Evolutionary conservation across 2,888 invertebrate genomes (phyloP).

Genomic region (Tenthredo mesomela): DNA sequence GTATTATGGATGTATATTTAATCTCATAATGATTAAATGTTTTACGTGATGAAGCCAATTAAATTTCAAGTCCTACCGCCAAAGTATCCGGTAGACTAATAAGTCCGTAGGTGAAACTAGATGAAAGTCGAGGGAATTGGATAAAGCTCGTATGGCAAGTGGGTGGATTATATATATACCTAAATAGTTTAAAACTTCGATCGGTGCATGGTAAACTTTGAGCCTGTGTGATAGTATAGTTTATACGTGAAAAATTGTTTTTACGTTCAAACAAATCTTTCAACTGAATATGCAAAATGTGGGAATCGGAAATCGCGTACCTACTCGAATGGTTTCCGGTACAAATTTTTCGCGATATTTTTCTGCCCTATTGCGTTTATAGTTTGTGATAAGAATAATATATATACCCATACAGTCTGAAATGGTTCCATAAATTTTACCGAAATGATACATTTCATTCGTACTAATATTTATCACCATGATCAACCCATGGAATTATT

Average conservation of each 20-base stretch:
- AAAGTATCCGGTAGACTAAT: conserved; percentile 1
- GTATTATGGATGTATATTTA: background rate
- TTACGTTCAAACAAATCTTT: background rate
- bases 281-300: background rate
- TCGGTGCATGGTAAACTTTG: background rate
- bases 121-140: background rate
- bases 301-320: background rate
- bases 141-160: background rate
- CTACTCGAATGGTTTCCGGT: conserved; percentile 13
- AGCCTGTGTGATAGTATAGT: background rate
- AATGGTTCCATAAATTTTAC: background rate
- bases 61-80: background rate
- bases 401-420: background rate
- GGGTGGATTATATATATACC: background rate
- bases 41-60: background rate
- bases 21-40: background rate
- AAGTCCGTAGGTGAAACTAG: background rate
- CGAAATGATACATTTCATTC: too few species aligned
- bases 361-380: background rate
- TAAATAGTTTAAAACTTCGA: background rate
- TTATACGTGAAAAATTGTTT: conserved; percentile 14
- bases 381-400: conserved; percentile 4
- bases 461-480: too few species aligned
- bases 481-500: too few species aligned
- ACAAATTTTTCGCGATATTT: background rate